A percentile compares a stretch with the other conserved stretches of the same genome.
phyloP scores from a whole-genome alignment of 2,888 invertebrate genomes.

The Drosophila melanosoma region DNA sequence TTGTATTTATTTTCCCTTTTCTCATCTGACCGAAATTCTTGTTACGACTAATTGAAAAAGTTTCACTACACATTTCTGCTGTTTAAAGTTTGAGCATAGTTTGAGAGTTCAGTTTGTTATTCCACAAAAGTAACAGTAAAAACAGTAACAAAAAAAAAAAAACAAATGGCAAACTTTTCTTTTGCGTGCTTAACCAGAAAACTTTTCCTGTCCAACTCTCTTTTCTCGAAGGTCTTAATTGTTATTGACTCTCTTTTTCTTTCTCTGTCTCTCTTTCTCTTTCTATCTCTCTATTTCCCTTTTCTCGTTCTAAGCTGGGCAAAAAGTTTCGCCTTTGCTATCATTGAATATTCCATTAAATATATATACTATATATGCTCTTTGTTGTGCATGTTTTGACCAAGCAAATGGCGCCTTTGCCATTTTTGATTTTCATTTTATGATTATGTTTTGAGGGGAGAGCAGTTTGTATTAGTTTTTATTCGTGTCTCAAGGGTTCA shows the following conservation, averaged over 20 bases:
- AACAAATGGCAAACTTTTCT: constrained; percentile 35
- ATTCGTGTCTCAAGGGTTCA: constrained; percentile 13
- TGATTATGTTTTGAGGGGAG: constrained; percentile 39
- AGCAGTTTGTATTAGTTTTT: constrained; percentile 22
- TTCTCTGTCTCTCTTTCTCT: constrained; percentile 37
- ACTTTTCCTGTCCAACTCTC: constrained; percentile 34
- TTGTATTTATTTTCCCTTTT: not conserved
- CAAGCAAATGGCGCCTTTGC: constrained; percentile 46
- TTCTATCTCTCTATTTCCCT: constrained; percentile 32
- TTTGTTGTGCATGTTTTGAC: constrained; percentile 24
- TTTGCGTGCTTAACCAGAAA: constrained; percentile 30
- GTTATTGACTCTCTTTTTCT: constrained; percentile 71
- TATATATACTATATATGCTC: constrained; percentile 9
- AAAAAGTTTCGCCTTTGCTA: constrained; percentile 28
- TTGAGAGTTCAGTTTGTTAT: constrained; percentile 19
- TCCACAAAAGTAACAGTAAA: not conserved
- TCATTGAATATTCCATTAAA: constrained; percentile 41
- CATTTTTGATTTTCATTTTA: constrained; percentile 30
- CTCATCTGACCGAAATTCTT: constrained; percentile 50
- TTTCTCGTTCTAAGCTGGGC: not conserved
- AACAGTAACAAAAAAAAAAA: not conserved
- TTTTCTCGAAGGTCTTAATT: constrained; percentile 56
- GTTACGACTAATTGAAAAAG: constrained; percentile 78
- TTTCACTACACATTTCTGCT: constrained; percentile 42
- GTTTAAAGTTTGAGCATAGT: constrained; percentile 69